Evolutionary conservation across 2,888 invertebrate species (phyloP), one percentile per base, ranked within the genome.

Genomic region (Brachypalpus laphriformis): DNA sequence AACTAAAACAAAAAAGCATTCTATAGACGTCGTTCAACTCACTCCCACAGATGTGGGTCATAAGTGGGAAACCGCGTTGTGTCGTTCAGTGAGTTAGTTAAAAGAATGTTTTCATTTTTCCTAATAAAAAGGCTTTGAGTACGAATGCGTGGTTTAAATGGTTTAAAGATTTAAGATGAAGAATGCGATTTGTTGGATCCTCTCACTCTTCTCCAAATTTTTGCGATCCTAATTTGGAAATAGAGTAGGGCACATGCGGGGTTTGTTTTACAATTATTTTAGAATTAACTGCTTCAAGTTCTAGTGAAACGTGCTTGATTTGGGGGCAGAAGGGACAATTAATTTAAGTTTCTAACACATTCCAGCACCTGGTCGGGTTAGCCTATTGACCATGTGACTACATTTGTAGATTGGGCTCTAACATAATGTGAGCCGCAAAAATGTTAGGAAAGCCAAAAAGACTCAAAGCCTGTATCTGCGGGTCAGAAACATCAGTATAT

Each of bases 21-120:
- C 42, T 59, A 70, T 80, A 80, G 80, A 80, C 80, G 61, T 81
- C 54, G 85, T 76, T 85, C 81, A 81, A 81, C 75, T 76, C 85
- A 81, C 65, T 81, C 75, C 85, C 70, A 72, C 40, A 47, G 76
- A 85, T 85, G 75, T 85, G 85, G 85, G 85, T 85, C 85, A 85
- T 59, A 85, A 85, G 71, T 75, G 85, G 85, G 66, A 85, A 71
- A 81, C 75, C 80, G 34, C 70, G 63, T 40, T 37, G 34, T 65
- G 45, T 45, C 78, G 42, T 63, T 65, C 37, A 49, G 22, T 51
- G 37, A 72, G 49, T 49, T 40, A 65, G 57, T 47, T 49, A 51
- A 76, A 65, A 49, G 37, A 49, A 25, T 14, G 0, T 2, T 18
- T 25, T 11, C 5, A 28, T 28, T 63, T 45, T 63, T 31, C 18